Evolutionary conservation across 2,113 vertebrate genomes (phyloP).

Genomic region (Oncorhynchus kisutch): DNA sequence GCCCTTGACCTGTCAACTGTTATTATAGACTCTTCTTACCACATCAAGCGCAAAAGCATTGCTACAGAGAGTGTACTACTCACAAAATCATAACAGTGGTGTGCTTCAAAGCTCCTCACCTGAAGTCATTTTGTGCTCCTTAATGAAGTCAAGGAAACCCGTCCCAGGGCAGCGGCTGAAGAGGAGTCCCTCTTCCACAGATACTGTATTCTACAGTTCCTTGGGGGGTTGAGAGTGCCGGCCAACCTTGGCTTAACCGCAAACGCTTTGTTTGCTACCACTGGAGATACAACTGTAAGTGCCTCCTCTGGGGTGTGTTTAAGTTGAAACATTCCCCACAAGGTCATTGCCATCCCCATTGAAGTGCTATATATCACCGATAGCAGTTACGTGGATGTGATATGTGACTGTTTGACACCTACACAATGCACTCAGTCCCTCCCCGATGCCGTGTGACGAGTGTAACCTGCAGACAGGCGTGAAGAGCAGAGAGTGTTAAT

Average conservation of each 20-base stretch:
- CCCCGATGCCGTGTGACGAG: neutral
- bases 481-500: fast-evolving
- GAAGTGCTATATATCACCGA: conserved; percentile 46
- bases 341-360: conserved; percentile 39
- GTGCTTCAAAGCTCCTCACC: conserved; percentile 26
- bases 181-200: conserved; percentile 12
- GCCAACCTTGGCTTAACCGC: conserved; percentile 33
- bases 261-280: conserved; percentile 39
- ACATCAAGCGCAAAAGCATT: neutral
- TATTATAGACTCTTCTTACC: conserved; percentile 1
- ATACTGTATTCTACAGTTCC: conserved; percentile 23
- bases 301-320: conserved; percentile 35
- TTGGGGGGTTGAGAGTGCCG: conserved; percentile 17
- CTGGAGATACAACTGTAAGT: conserved; percentile 23
- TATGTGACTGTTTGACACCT: conserved; percentile 36
- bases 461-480: neutral
- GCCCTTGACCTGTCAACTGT: conserved; percentile 25
- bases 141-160: conserved; percentile 44
- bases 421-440: conserved; percentile 28
- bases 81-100: neutral
- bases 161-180: conserved; percentile 20
- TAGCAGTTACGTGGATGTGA: conserved; percentile 32
- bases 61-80: neutral
- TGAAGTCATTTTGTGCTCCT: conserved; percentile 31
- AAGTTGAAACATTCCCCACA: conserved; percentile 48